phyloP scores from a whole-genome alignment of 2,888 invertebrate genomes.

The Mamestra brassicae region DNA sequence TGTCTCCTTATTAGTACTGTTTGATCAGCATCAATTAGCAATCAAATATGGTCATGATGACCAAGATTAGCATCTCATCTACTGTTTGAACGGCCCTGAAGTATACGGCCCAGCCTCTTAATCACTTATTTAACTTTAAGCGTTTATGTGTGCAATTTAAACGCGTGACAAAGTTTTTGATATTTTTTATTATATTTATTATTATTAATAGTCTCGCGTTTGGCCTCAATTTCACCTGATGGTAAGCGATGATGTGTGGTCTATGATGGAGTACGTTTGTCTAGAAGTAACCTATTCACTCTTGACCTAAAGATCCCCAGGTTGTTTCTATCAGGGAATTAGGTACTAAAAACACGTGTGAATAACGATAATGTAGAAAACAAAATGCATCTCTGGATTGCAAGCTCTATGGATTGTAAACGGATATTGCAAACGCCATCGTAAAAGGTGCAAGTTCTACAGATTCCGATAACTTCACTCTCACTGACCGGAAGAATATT shows the following conservation, averaged over 20 bases:
- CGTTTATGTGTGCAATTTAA: not conserved
- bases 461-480: slow-evolving; percentile 29
- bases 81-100: not conserved
- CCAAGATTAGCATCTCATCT: not conserved
- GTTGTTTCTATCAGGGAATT: not conserved
- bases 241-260: not conserved
- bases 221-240: not conserved
- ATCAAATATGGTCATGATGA: not conserved
- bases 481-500: slow-evolving; percentile 52
- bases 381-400: not conserved
- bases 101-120: not conserved
- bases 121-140: not conserved
- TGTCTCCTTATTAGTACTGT: not conserved
- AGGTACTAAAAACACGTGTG: not conserved
- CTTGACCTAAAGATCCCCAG: not conserved
- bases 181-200: no score
- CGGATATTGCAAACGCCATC: slow-evolving; percentile 1
- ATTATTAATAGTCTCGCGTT: not conserved
- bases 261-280: not conserved
- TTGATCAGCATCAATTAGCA: slow-evolving; percentile 5
- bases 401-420: not conserved
- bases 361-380: not conserved
- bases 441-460: not conserved
- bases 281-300: not conserved
- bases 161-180: not conserved